These are phyloP conservation scores for Paralichthys olivaceus DNA, from an alignment of 2,113 vertebrate species.

Conservation along the genomic window DNA sequence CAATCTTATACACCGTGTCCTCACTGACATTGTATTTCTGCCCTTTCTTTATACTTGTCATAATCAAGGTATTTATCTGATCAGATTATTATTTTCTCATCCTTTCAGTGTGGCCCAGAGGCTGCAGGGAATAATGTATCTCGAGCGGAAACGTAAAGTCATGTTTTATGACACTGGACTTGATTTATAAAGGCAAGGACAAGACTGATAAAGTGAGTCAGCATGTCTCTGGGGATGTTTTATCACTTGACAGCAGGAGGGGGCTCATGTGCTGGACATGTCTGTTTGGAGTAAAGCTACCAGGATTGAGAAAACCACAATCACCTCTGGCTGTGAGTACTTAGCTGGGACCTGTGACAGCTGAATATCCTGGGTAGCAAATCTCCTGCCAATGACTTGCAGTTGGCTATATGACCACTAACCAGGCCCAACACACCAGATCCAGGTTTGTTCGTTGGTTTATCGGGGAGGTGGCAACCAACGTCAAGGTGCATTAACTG, in stretches of 20 bases:
- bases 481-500: too few relatives aligned
- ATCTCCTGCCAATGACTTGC: conserved; percentile 12
- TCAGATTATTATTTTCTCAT: conserved; percentile 20
- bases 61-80: conserved; percentile 57
- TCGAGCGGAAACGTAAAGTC: conserved; percentile 51
- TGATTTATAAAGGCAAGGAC: conserved; percentile 60
- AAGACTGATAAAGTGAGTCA: conserved; percentile 59
- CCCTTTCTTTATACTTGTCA: background rate
- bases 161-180: conserved; percentile 45
- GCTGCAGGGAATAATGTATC: conserved; percentile 57
- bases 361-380: background rate
- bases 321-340: conserved; percentile 9
- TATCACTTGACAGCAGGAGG: conserved; percentile 45
- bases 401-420: background rate
- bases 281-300: background rate
- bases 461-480: too few relatives aligned
- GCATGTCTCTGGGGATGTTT: conserved; percentile 42
- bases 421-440: background rate
- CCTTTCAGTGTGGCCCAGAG: conserved; percentile 4
- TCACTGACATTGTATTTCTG: conserved; percentile 51
- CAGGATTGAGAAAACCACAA: conserved; percentile 1
- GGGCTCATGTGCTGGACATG: conserved; percentile 13
- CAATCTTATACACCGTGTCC: conserved; percentile 44
- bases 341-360: conserved; percentile 1
- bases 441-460: background rate